Evolutionary conservation across 2,888 invertebrate genomes (phyloP), one percentile per base, ranked within the genome.

Genomic region (Pomacea canaliculata): DNA sequence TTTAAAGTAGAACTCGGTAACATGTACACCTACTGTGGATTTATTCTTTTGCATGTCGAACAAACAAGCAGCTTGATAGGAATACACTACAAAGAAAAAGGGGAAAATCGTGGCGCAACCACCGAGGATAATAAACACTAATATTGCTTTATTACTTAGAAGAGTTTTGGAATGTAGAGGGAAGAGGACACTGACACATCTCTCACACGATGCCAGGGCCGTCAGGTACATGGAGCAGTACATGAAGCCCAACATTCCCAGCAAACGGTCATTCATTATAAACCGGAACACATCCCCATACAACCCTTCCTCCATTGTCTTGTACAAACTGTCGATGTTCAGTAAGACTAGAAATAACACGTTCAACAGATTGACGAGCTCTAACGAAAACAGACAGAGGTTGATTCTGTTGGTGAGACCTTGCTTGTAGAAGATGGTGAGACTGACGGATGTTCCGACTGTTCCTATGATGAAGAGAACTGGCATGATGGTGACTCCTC

Each of bases 161-260:
- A 27, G n/a, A 3, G n/a, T 19, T 68, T 69, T 59, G 8, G 69
- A 68, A 1, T 18, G 48, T 4, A 74, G 48, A 12, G 74, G 74
- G 27, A 74, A 63, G 23, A 74, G 49, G 18, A 74, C 69, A 60
- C 69, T 68, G 13, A 74, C 4, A 10, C 74, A 74, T 10, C 74
- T 59, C 51, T 74, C 74, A 16, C 48, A 62, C n/a, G 74, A 68
- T 13, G 68, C 49, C 68, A 69, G 18, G 18, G 74, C 63, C 13
- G 74, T 46, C 10, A 74, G 60, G 1, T 68, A 60, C 69, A 69
- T 62, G 13, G 69, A 69, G 16, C 49, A 68, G 19, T 62, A 69
- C 10, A 59, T 62, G 19, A 74, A 74, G 51, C 74, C 74, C 60
- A 18, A 48, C 19, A 74, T 46, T 5, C 74, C 74, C 16, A 56